Conservation (phyloP, 2,113 vertebrate genomes). For the Spheniscus mendiculus region DNA sequence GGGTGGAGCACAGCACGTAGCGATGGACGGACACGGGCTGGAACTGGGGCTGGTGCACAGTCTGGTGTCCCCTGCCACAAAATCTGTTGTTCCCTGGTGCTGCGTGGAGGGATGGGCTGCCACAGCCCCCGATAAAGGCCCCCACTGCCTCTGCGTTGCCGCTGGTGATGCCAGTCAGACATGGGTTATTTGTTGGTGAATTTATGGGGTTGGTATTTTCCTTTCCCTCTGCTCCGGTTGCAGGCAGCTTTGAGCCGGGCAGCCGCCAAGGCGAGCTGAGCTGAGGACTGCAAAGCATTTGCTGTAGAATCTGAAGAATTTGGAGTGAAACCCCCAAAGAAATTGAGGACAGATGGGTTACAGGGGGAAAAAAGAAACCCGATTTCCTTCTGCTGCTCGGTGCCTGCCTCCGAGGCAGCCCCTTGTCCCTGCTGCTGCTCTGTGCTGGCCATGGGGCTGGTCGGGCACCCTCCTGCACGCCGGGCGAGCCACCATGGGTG, state of each 20-base stretch:
- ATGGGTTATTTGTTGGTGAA: not conserved
- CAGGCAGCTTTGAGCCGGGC: not conserved
- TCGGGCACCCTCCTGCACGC: not conserved
- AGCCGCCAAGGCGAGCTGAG: not conserved
- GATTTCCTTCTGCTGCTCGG: not conserved
- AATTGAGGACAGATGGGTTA: constrained; percentile 69
- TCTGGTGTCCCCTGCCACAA: not conserved
- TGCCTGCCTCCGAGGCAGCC: not conserved
- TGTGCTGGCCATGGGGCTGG: not conserved
- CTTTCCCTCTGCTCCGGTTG: not conserved
- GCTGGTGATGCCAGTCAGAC: not conserved
- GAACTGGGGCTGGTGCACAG: accelerated
- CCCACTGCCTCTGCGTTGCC: not conserved
- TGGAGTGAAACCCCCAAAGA: constrained; percentile 61
- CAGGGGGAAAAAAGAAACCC: not conserved
- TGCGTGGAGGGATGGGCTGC: not conserved
- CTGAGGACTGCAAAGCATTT: constrained; percentile 37
- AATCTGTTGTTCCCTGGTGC: not conserved
- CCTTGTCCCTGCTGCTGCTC: accelerated
- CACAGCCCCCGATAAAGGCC: not conserved
- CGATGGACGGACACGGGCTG: accelerated
- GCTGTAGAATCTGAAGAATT: constrained; percentile 61
- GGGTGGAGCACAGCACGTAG: accelerated
- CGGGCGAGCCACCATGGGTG: accelerated
- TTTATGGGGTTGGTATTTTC: not conserved